Evolutionary conservation across 2,888 invertebrate species (phyloP).

Genomic region (Phytoseiulus persimilis): DNA sequence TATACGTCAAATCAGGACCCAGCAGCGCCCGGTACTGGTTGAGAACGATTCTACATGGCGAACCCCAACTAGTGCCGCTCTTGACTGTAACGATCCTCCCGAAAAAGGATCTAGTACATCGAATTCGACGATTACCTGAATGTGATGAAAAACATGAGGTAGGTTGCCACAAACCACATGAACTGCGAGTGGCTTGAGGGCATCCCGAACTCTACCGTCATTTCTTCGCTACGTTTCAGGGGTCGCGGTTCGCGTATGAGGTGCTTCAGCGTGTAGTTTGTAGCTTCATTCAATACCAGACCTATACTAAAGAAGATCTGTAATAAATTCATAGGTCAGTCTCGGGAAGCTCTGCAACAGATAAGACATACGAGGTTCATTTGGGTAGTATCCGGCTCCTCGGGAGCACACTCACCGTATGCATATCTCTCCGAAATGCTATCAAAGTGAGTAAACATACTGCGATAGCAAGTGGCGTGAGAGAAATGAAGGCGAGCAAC

Average conservation of each 20-base stretch:
- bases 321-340: slow-evolving; percentile 47
- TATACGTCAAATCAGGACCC: no score
- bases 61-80: no score
- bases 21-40: no score
- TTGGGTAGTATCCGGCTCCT: no score
- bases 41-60: no score
- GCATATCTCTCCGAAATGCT: slow-evolving; percentile 76
- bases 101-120: no score
- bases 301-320: slow-evolving; percentile 79
- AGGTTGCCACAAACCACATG: slow-evolving; percentile 80
- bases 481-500: slow-evolving; percentile 69
- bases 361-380: no score
- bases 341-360: background rate
- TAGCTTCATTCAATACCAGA: slow-evolving; percentile 64
- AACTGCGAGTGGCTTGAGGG: slow-evolving; percentile 85
- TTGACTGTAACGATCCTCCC: no score
- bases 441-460: slow-evolving; percentile 74
- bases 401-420: slow-evolving; percentile 62
- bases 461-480: slow-evolving; percentile 72
- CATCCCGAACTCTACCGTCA: slow-evolving; percentile 58
- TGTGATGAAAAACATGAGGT: slow-evolving; percentile 72
- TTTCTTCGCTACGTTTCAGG: slow-evolving; percentile 57
- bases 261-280: slow-evolving; percentile 73
- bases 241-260: slow-evolving; percentile 72
- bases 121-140: slow-evolving; percentile 61